Percentiles rank a stretch among this genome's conserved stretches.
These are phyloP conservation scores for Eurystomus glaucurus DNA, from an alignment of 2,797 vertebrate species.

Conservation along the genomic window DNA sequence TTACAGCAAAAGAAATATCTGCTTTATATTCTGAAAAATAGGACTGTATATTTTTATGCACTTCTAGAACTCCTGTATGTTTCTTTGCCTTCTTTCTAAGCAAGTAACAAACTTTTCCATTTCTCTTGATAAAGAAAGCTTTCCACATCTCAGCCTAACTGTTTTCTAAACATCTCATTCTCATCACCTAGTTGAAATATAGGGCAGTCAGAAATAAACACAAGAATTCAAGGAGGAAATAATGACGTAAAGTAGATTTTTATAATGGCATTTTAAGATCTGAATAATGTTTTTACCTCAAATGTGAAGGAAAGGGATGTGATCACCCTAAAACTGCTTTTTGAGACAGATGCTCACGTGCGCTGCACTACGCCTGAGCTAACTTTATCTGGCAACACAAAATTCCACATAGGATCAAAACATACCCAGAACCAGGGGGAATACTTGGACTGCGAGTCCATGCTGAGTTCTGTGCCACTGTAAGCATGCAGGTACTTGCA, in stretches of 20 bases:
- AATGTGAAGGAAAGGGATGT: not conserved
- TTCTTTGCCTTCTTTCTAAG: not conserved
- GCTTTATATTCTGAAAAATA: not conserved
- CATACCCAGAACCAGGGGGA: not conserved
- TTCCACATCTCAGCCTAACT: constrained; percentile 8
- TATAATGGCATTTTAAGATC: not conserved
- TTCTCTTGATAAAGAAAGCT: not conserved
- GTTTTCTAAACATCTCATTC: constrained; percentile 6
- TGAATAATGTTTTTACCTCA: not conserved
- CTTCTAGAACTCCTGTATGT: not conserved
- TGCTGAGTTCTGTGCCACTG: not conserved
- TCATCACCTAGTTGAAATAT: not conserved
- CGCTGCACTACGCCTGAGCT: not conserved
- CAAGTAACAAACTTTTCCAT: not conserved
- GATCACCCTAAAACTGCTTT: not conserved
- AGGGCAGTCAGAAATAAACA: constrained; percentile 32
- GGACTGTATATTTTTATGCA: not conserved
- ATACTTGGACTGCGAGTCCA: not conserved
- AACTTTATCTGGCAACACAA: not conserved
- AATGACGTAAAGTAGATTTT: not conserved
- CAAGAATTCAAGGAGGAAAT: not conserved
- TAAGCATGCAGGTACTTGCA: rapidly evolving
- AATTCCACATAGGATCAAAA: not conserved
- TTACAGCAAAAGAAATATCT: not conserved
- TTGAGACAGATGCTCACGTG: not conserved